A percentile compares a stretch with the other conserved stretches of the same genome.
Conservation (phyloP, 2,113 vertebrate species). For the Gopherus flavomarginatus region DNA sequence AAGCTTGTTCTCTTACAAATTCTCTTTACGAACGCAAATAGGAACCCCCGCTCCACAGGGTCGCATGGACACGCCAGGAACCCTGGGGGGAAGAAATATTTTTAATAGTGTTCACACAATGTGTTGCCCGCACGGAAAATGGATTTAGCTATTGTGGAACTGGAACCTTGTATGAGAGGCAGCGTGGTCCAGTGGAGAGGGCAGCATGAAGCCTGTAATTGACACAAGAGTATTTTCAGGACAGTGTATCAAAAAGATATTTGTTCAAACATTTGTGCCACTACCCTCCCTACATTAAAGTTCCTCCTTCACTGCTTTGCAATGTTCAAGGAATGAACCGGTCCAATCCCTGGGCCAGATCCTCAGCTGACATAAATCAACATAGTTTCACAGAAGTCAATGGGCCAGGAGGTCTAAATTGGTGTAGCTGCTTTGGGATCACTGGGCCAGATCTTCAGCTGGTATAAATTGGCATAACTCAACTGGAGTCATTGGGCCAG, state of each 20-base stretch:
- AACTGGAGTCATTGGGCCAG: not conserved
- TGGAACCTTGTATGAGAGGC: not conserved
- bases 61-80: not conserved
- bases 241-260: too few relatives aligned
- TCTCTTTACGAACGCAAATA: not conserved
- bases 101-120: not conserved
- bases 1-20: not conserved
- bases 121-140: not conserved
- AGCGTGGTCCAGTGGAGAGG: not conserved
- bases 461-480: not conserved
- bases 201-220: not conserved
- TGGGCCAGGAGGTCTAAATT: not conserved
- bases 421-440: not conserved
- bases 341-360: too few relatives aligned
- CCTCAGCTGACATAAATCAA: not conserved
- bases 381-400: not conserved
- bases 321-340: not conserved
- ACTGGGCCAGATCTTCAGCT: not conserved
- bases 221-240: not conserved
- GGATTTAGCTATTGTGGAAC: not conserved
- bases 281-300: not conserved
- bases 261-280: not conserved
- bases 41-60: not conserved
- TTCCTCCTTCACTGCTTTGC: not conserved
- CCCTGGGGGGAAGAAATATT: not conserved